phyloP scores from a whole-genome alignment of 2,797 vertebrate genomes.

The Salmo trutta region DNA sequence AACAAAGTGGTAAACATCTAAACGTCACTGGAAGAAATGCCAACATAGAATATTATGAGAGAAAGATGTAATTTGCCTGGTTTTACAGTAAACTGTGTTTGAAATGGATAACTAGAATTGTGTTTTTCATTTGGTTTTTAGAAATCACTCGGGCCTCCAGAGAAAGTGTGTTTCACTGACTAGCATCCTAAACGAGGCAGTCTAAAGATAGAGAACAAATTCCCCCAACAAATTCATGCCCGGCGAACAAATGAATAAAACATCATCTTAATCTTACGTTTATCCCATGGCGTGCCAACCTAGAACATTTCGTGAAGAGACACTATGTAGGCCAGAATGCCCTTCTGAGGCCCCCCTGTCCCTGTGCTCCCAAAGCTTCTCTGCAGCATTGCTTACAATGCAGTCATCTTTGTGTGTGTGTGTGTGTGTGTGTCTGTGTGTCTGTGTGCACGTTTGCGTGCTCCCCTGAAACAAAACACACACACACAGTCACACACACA shows the following conservation, averaged over 20 bases:
- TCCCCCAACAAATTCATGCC: conserved; percentile 40
- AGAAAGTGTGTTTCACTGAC: too few relatives aligned
- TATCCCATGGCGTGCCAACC: conserved; percentile 56
- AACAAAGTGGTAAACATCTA: conserved; percentile 41
- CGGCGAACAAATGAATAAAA: conserved; percentile 59
- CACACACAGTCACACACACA: not conserved
- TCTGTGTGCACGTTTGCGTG: not conserved
- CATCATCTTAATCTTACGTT: conserved; percentile 55
- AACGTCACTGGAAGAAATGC: too few relatives aligned
- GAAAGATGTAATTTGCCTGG: too few relatives aligned
- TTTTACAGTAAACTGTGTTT: too few relatives aligned
- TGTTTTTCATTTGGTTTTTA: too few relatives aligned
- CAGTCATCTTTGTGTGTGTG: not conserved
- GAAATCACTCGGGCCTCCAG: too few relatives aligned
- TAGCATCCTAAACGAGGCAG: too few relatives aligned
- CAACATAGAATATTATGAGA: too few relatives aligned
- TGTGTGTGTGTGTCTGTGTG: too few relatives aligned
- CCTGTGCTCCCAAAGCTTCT: conserved; percentile 16
- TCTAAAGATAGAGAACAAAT: conserved; percentile 6
- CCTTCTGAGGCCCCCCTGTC: conserved; percentile 1
- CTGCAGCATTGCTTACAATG: conserved; percentile 14
- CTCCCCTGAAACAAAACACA: not conserved
- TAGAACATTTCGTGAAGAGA: conserved; percentile 53
- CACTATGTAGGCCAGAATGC: conserved; percentile 44
- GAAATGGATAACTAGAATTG: too few relatives aligned